A percentile compares a stretch with the other conserved stretches of the same genome.
Conservation (phyloP, 1,140 invertebrate species). For the Geopemphigus sp. region DNA sequence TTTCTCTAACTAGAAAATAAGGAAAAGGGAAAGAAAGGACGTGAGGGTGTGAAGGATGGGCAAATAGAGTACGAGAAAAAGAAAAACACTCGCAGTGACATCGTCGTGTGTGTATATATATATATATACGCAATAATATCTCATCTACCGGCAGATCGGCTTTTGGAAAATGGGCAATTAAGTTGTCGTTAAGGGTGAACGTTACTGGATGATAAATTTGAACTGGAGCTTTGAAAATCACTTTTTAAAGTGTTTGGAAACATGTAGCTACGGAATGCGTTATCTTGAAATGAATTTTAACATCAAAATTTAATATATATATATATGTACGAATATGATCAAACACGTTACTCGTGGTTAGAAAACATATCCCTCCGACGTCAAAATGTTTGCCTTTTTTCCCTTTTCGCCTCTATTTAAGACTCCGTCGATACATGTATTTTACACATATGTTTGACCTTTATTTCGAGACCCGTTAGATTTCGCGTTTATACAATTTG, state of each 20-base stretch:
- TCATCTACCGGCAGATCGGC: slow-evolving; percentile 12
- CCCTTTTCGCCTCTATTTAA: not conserved
- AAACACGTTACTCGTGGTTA: not conserved
- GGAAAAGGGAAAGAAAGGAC: not conserved
- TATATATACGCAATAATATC: slow-evolving; percentile 25
- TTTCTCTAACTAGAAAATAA: slow-evolving; percentile 38
- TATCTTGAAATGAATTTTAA: not conserved
- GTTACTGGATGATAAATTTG: slow-evolving; percentile 20
- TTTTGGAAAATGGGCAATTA: slow-evolving; percentile 27
- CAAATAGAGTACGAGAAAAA: not conserved
- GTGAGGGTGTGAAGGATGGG: not conserved
- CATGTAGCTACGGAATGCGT: not conserved
- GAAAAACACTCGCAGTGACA: slow-evolving; percentile 6
- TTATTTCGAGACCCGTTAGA: not conserved
- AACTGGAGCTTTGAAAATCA: not conserved
- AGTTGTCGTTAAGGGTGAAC: slow-evolving; percentile 14
- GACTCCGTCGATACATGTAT: too few species aligned
- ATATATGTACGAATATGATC: not conserved
- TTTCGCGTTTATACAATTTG: not conserved
- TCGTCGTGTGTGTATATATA: not conserved
- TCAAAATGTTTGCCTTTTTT: not conserved
- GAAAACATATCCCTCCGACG: not conserved
- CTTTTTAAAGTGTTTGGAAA: not conserved
- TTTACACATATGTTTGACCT: not conserved
- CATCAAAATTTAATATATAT: not conserved